Conservation (phyloP, 2,888 invertebrate genomes). For the Amblyteles armatorius region DNA sequence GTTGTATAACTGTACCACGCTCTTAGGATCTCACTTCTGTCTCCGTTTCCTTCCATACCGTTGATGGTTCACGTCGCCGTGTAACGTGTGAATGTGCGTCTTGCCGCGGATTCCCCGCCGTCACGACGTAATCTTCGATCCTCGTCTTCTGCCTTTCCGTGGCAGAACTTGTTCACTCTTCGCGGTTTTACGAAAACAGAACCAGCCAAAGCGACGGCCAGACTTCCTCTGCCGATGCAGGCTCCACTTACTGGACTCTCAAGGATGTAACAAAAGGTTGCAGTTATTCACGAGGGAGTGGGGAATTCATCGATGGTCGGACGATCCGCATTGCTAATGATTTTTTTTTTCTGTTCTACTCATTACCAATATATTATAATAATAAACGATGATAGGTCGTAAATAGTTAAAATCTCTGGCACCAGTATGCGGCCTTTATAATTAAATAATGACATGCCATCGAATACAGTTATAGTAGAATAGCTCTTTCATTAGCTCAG, state of each 20-base stretch:
- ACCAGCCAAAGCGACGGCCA: conserved; percentile 3
- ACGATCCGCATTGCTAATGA: not conserved
- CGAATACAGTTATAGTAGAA: conserved; percentile 62
- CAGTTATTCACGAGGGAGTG: not conserved
- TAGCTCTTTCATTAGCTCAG: conserved; percentile 66
- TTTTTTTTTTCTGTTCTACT: conserved; percentile 5
- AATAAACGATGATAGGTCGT: conserved; percentile 26
- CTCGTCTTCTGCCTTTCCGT: conserved; percentile 4
- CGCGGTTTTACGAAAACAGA: conserved; percentile 19
- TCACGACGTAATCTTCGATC: not conserved
- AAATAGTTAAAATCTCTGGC: conserved; percentile 22
- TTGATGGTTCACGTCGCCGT: conserved; percentile 44
- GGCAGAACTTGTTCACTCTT: not conserved
- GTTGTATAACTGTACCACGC: too few relatives aligned
- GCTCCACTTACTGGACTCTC: not conserved
- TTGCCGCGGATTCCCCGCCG: conserved; percentile 38
- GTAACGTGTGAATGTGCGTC: conserved; percentile 43
- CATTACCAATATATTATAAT: conserved; percentile 33
- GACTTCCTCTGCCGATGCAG: not conserved
- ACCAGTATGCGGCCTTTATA: conserved; percentile 38
- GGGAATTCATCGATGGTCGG: not conserved
- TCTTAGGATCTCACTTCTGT: too few relatives aligned
- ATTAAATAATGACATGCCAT: conserved; percentile 64
- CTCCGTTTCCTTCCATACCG: too few relatives aligned
- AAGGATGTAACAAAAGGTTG: not conserved